Evolutionary conservation across 1,140 invertebrate genomes (phyloP), one percentile per base, ranked within the genome.

Genomic region (Acromyrmex echinatior): DNA sequence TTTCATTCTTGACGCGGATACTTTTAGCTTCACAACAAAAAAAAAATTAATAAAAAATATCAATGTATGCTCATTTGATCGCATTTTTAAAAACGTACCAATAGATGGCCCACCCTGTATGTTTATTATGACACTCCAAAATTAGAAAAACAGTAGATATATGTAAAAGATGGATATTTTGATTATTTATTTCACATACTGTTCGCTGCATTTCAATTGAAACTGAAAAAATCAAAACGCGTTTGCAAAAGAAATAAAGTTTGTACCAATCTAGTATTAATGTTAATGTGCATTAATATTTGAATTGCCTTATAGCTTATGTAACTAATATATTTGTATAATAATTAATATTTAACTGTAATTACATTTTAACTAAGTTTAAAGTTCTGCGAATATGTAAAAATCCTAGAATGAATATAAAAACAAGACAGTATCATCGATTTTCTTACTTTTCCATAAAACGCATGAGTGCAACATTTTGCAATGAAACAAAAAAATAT

Each of bases 91-190:
- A n/a, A n/a, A n/a, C n/a, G n/a, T n/a, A n/a, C n/a, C n/a, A n/a
- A n/a, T n/a, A n/a, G n/a, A n/a, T n/a, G n/a, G n/a, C n/a, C n/a
- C n/a, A n/a, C n/a, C n/a, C n/a, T n/a, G n/a, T n/a, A 35, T 25
- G 35, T 7, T 39, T 60, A 80, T 89, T 80, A 73, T 21, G 9
- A 63, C 12, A n/a, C 68, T 86, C 39, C 58, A 77, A 86, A 86
- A 90, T 88, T 86, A 86, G 56, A 77, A 80, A 60, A 39, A 49
- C 28, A 6, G 16, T 31, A 56, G 66, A 16, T 39, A 28, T 25
- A 28, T 63, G 4, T 39, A 68, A 62, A 82, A 62, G 16, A 60
- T 9, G 3, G 25, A 14, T 28, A 51, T 51, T 51, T 35, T 18
- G 4, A 35, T 25, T 12, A 80, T 63, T 35, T 28, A 62, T 45